Base-by-base conservation (phyloP, 2,797 vertebrate species). In the Rachycentron canadum region DNA sequence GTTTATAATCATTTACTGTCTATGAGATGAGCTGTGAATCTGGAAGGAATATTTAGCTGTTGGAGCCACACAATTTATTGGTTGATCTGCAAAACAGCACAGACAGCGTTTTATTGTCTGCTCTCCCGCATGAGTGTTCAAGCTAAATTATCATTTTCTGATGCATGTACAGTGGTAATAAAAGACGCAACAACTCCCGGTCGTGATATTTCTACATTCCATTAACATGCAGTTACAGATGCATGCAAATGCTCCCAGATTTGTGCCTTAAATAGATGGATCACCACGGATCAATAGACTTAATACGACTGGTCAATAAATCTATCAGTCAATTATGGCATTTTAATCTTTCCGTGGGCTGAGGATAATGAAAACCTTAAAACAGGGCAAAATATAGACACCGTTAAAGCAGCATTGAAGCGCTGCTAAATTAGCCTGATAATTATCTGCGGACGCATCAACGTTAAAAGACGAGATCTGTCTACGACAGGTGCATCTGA, bases 81-180 rank as follows among this genome's bases (percentile, higher is more conserved):
- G 88, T 84, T 76, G 88, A 85, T 88, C 64, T 79, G 77, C 82
- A 88, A 91, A 92, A 88, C 78, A 87, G 78, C 82, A 55, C 83
- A 84, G 85, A 83, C 82, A 85, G 86, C 78, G 70, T 89, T 90
- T 92, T 91, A 92, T 89, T 90, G 88, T 91, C 79, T 89, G 45
- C 76, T 79, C 84, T 88, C 82, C 89, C 81, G 81, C 81, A 86
- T 83, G 90, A 85, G 80, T 86, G 87, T 88, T 91, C 79, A 84
- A 75, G 79, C 84, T 84, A 88, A 92, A 94, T 91, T 79, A 89
- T 87, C 81, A 85, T 89, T 91, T 89, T 80, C 81, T 76, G 81
- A 89, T 81, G 86, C 90, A 89, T 78, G 77, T 83, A 76, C 77
- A 52, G 73, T 63, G 74, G 84, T 71, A 85, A 90, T 91, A 92